Conservation (phyloP, 2,797 vertebrate genomes). For the Manis javanica region DNA sequence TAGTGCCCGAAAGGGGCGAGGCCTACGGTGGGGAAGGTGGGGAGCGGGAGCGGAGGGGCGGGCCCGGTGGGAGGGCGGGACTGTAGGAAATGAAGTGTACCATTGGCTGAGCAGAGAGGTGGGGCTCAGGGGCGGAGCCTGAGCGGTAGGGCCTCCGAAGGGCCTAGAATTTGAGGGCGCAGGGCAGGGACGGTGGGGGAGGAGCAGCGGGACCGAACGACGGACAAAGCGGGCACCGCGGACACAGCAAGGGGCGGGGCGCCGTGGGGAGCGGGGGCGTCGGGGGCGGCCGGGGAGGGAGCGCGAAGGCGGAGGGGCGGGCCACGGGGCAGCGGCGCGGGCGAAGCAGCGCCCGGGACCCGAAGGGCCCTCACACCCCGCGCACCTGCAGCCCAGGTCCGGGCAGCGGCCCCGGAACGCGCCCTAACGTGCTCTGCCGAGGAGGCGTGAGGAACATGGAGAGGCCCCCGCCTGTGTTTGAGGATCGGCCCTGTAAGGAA, state of each 20-base stretch:
- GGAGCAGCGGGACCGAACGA: rapidly evolving
- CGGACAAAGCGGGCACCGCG: rapidly evolving
- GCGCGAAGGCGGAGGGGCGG: neutral
- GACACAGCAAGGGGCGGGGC: neutral
- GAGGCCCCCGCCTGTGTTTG: neutral
- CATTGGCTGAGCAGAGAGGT: conserved; percentile 35
- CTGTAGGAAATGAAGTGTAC: neutral
- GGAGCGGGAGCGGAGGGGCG: neutral
- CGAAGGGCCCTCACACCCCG: neutral
- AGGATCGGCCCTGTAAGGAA: neutral
- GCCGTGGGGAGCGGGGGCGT: too few species aligned
- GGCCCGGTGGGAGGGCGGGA: neutral
- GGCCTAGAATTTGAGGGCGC: rapidly evolving
- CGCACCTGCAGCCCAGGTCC: neutral
- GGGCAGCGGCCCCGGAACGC: neutral
- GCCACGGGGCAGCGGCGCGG: too few species aligned
- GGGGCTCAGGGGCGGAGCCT: neutral
- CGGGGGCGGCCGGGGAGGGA: too few species aligned
- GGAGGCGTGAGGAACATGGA: neutral
- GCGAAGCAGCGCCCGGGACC: neutral
- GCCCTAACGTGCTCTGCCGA: neutral
- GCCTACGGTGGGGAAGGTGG: rapidly evolving
- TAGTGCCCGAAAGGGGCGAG: neutral
- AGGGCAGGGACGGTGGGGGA: rapidly evolving
- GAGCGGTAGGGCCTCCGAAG: rapidly evolving